Base-by-base conservation (phyloP, 2,113 vertebrate genomes). In the Podilymbus podiceps region DNA sequence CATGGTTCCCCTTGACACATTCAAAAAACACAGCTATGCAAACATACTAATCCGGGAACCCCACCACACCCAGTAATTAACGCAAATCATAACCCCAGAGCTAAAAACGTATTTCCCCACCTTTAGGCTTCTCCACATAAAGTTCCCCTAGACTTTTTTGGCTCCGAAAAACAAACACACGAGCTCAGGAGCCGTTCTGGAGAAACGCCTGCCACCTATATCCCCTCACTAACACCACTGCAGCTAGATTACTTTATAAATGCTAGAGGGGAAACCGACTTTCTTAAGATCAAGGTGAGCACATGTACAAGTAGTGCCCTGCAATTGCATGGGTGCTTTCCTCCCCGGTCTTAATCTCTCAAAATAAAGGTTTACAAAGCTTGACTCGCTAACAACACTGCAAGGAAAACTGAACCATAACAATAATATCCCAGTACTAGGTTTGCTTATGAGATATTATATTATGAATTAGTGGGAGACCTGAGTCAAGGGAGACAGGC, bases 51-150 rank as follows among this genome's bases (percentile, higher is more conserved):
- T 95, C 89, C 3, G 0, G 87, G 84, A 94, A 83, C 47, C 55
- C 82, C 91, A 96, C 84, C 97, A 95, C 94, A 96, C 94, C 93
- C 93, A 94, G 80, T 63, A 94, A 97, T 74, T 95, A 97, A 69
- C 38, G 2, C n/a, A 95, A 96, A 85, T 95, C 89, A 94, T 69
- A 95, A 95, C n/a, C 87, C 93, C 50, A 80, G 74, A 94, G 84
- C 91, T 95, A 97, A 96, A 97, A 96, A 93, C 1, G 0, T 50
- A 77, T 88, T 92, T 96, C 77, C 56, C 90, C 59, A 85, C 63
- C 86, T 94, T 91, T 47, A 23, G 74, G 59, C 22, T 95, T 94
- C 67, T 92, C 53, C n/a, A 63, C 84, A 94, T 55, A 63, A 92
- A 94, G 38, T 24, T 82, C 42, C 46, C 35, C n/a, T 44, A 79